These are phyloP conservation scores for Drosophila pseudotalamancana DNA, from an alignment of 2,888 invertebrate species.

Conservation along the genomic window DNA sequence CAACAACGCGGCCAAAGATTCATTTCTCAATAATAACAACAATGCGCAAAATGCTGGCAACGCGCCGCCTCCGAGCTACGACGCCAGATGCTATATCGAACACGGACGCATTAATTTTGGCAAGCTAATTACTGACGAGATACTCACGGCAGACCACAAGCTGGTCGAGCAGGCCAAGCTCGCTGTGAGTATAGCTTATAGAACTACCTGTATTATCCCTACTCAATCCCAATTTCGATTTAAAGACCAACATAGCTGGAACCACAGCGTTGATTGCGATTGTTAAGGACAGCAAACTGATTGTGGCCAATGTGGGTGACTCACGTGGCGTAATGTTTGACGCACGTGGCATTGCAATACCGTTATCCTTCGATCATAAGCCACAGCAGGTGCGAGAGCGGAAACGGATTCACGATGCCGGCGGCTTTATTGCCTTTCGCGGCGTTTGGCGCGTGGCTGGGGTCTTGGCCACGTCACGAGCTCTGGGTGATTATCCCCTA, in stretches of 20 bases:
- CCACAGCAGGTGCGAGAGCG: conserved; percentile 97
- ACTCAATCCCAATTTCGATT: neutral
- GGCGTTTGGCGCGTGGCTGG: conserved; percentile 99
- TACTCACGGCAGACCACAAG: conserved; percentile 92
- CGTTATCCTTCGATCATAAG: conserved; percentile 97
- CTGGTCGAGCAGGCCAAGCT: conserved; percentile 93
- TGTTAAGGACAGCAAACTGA: conserved; percentile 91
- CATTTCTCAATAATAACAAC: conserved; percentile 76
- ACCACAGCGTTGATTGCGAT: conserved; percentile 96
- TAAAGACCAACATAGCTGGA: conserved; percentile 89
- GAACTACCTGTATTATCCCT: too few relatives aligned
- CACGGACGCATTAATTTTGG: conserved; percentile 92
- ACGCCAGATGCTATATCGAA: conserved; percentile 88
- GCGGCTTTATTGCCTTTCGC: conserved; percentile 97
- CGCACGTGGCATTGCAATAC: conserved; percentile 93
- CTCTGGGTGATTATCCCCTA: conserved; percentile 97
- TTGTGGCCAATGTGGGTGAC: conserved; percentile 98
- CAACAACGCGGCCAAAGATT: conserved; percentile 74
- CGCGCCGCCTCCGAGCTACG: conserved; percentile 77
- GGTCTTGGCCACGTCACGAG: conserved; percentile 96
- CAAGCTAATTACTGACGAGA: conserved; percentile 93
- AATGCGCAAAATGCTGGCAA: conserved; percentile 58
- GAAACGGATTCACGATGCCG: conserved; percentile 96
- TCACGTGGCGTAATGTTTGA: conserved; percentile 98
- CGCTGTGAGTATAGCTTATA: conserved; percentile 82